A percentile compares a stretch with the other conserved stretches of the same genome.
Conservation (phyloP, 2,113 vertebrate species). For the Pygoscelis adeliae region DNA sequence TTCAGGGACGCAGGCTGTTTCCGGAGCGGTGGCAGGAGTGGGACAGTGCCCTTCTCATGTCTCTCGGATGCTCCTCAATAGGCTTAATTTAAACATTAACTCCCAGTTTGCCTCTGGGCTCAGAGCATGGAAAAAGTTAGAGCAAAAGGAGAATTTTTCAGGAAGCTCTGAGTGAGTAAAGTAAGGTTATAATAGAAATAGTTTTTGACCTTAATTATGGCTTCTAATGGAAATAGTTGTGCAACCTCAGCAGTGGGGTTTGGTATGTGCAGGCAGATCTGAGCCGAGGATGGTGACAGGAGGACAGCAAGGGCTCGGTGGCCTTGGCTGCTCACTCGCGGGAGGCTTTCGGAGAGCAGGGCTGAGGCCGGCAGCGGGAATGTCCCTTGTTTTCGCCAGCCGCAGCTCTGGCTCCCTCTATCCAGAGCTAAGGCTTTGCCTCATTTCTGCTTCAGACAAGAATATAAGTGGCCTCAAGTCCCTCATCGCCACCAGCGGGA, state of each 20-base stretch:
- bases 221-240: constrained; percentile 48
- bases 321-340: neutral
- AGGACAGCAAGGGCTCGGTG: neutral
- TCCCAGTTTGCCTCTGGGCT: constrained; percentile 17
- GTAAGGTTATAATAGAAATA: constrained; percentile 34
- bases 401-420: fast-evolving
- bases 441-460: neutral
- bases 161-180: constrained; percentile 19
- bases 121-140: constrained; percentile 38
- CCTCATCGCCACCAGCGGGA: neutral
- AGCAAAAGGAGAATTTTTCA: constrained; percentile 26
- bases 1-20: neutral
- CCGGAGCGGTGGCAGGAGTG: neutral
- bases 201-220: constrained; percentile 68
- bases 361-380: neutral
- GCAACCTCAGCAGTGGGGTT: constrained; percentile 37
- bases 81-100: constrained; percentile 55
- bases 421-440: neutral
- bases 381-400: neutral
- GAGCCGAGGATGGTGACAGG: neutral
- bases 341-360: neutral
- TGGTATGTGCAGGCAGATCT: neutral
- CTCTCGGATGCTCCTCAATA: neutral
- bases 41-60: neutral
- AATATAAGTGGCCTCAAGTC: neutral